Base-by-base conservation (phyloP, 2,888 invertebrate genomes). In the Nemoura dubitans region DNA sequence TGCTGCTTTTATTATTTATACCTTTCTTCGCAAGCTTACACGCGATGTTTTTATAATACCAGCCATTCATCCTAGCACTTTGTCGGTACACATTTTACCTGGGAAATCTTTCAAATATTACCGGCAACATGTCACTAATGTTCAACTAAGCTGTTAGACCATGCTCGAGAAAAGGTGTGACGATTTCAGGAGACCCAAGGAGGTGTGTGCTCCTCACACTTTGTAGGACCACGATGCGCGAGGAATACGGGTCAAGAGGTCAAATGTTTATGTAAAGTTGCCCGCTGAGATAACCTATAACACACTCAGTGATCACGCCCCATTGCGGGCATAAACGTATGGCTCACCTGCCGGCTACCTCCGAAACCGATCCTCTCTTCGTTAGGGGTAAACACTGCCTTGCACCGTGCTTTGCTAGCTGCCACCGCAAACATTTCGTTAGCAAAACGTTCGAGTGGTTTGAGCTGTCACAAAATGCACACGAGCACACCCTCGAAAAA, bases 101-200 rank as follows among this genome's bases (percentile, higher is more conserved):
- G 81, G 10, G 30, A 78, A 81, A 81, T 28, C 30, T 29, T 81
- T 30, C 26, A 81, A 81, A 30, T 81, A 81, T 81, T 81, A 81
- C 26, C 81, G 29, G 27, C 30, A 30, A 27, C 81, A 30, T 81
- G 81, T 81, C 81, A 81, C 29, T 29, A 81, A 81, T 81, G 81
- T 81, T 81, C 81, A 29, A 78, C 81, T 81, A 81, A 81, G 81
- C 30, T 81, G 81, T 81, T 28, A 81, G 28, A 81, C 30, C 14
- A 30, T 28, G 29, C 81, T 21, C 30, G 26, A 78, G 26, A 81
- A 81, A 81, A 81, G 81, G 81, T 81, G 81, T 30, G 81, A 81
- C 30, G 81, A n/a, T 81, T 29, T 81, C 59, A 59, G 59, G 10
- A 16, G 21, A 59, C 5, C 2, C 29, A 29, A 30, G 81, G 81